Evolutionary conservation across 2,888 invertebrate species (phyloP).

Genomic region (Chymomyza procnemis): DNA sequence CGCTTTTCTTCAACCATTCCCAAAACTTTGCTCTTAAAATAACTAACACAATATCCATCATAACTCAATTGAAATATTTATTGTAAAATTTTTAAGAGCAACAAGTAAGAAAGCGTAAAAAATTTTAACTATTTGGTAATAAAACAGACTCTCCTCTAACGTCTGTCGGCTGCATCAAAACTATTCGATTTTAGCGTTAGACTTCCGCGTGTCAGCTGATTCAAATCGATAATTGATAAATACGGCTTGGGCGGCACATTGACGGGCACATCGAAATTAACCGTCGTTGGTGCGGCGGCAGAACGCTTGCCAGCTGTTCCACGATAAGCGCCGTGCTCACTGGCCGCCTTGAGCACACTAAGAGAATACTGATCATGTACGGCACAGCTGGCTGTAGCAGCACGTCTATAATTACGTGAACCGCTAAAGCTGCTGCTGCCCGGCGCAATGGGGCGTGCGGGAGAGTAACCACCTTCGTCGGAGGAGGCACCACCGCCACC

Average conservation of each 20-base stretch:
- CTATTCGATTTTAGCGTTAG: conserved; percentile 77
- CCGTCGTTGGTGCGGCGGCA: conserved; percentile 25
- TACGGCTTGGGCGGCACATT: conserved; percentile 82
- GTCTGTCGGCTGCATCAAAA: conserved; percentile 54
- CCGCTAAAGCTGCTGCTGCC: conserved; percentile 74
- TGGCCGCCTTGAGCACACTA: conserved; percentile 66
- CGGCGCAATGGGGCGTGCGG: conserved; percentile 69
- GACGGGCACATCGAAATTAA: conserved; percentile 60
- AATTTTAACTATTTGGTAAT: neutral
- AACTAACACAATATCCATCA: neutral
- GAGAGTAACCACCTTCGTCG: conserved; percentile 78
- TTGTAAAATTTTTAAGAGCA: neutral
- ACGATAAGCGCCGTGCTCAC: conserved; percentile 43
- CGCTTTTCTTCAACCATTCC: too few relatives aligned
- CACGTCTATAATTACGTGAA: conserved; percentile 69
- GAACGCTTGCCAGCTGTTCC: conserved; percentile 26
- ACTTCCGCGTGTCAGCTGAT: conserved; percentile 83
- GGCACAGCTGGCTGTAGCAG: conserved; percentile 42
- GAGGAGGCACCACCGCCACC: conserved; percentile 78
- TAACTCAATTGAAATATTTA: neutral
- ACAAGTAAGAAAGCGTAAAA: neutral
- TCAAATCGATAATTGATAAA: conserved; percentile 86
- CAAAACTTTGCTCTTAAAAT: too few relatives aligned
- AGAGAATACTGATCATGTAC: conserved; percentile 76
- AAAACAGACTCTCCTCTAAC: conserved; percentile 27